Base-by-base conservation (phyloP, 2,113 vertebrate species). In the Lamprologus ornatipinnis region DNA sequence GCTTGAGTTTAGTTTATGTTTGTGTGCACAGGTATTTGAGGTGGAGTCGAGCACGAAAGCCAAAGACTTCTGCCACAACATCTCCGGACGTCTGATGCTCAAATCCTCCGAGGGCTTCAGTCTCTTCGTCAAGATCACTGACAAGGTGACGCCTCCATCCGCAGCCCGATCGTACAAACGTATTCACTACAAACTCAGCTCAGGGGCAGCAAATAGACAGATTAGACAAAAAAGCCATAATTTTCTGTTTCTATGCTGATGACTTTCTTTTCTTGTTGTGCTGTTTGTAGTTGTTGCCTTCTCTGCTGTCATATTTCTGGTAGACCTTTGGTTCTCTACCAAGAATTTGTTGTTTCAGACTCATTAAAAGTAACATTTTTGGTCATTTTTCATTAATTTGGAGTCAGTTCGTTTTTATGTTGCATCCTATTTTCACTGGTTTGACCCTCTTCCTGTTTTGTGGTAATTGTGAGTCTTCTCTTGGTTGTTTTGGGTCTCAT, bases 41-140 rank as follows among this genome's bases (percentile, higher is more conserved):
- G 99, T 99, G 86, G 99, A 99, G 91, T 99, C 99, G 5, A 98
- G 98, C 95, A 99, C 99, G 0, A 99, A 99, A 92, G 99, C 99
- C 92, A 99, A 99, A 95, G 98, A 99, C 85, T 99, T 99, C 96
- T 99, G 99, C 88, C 97, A 98, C 92, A 98, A 97, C 95, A 99
- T 99, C 33, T 97, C 98, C 1, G 95, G 96, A 70, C 96, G 98
- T 35, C 94, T 99, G 15, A 96, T 98, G 70, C 96, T 99, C 5
- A 99, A 98, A 87, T 97, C 97, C 7, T 95, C 98, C 0, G 99
- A 99, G 55, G 99, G 99, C 53, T 99, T 99, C 96, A 99, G 98
- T 91, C 97, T 99, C 23, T 99, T 99, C 0, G 98, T 99, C 81
- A 99, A 99, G 96, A 99, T 99, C 89, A 98, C 98, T 0, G 99